phyloP scores from a whole-genome alignment of 1,140 invertebrate genomes.

The Heliconius hewitsoni region DNA sequence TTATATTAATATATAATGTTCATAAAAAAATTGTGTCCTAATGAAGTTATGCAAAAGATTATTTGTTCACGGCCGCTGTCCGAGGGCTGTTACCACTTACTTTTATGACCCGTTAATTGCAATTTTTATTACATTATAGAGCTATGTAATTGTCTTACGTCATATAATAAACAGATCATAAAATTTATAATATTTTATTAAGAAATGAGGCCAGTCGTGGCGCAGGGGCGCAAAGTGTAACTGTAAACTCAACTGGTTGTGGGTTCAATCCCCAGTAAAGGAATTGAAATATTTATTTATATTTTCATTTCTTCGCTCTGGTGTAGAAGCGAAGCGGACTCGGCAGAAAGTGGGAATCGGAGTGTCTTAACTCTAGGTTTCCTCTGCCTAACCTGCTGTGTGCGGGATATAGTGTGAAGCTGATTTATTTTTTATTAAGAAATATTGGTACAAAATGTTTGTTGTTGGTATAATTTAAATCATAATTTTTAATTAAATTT shows the following conservation, averaged over 20 bases:
- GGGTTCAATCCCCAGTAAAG: too few relatives aligned
- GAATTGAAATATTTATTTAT: too few relatives aligned
- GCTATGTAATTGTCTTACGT: slow-evolving; percentile 19
- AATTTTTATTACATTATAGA: slow-evolving; percentile 22
- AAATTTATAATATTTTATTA: slow-evolving; percentile 21
- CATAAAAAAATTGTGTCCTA: slow-evolving; percentile 20
- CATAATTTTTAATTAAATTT: neutral
- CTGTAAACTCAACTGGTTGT: too few relatives aligned
- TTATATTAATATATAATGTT: slow-evolving; percentile 2
- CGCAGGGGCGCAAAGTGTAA: too few relatives aligned
- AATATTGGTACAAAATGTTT: neutral
- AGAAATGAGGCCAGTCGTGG: neutral
- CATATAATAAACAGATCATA: slow-evolving; percentile 26
- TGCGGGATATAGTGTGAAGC: too few relatives aligned
- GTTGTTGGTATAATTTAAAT: neutral
- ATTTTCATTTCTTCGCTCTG: too few relatives aligned
- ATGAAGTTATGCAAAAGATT: slow-evolving; percentile 25
- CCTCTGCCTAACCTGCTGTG: too few relatives aligned
- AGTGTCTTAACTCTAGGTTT: too few relatives aligned
- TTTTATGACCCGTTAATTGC: slow-evolving; percentile 31
- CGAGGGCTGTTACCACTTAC: slow-evolving; percentile 28
- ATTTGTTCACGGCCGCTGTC: slow-evolving; percentile 29
- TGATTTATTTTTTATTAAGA: neutral
- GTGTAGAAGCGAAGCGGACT: too few relatives aligned
- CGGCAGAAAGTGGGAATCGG: too few relatives aligned